Percentiles rank a stretch among this genome's conserved stretches.
Evolutionary conservation across 2,797 vertebrate species (phyloP).

Genomic region (Amniataba percoides): DNA sequence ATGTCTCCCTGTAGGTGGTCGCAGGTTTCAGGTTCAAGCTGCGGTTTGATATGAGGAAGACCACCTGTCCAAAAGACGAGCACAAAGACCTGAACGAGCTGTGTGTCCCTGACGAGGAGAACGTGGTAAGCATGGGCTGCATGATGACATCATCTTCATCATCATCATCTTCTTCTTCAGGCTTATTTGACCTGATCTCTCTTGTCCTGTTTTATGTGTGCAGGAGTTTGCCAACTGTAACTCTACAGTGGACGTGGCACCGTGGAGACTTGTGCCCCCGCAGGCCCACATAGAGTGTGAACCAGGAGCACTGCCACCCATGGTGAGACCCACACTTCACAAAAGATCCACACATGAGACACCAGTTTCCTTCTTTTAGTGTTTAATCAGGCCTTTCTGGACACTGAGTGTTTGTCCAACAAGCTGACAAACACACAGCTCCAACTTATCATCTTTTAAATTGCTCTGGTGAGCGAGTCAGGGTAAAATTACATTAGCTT

Average conservation of each 20-base stretch:
- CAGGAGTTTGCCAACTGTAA: slow-evolving; percentile 82
- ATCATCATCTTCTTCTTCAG: too few relatives aligned
- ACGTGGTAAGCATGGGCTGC: slow-evolving; percentile 62
- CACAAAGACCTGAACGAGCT: slow-evolving; percentile 82
- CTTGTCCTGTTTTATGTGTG: slow-evolving; percentile 25
- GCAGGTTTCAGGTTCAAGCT: slow-evolving; percentile 87
- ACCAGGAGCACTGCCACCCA: slow-evolving; percentile 13
- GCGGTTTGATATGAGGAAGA: slow-evolving; percentile 86
- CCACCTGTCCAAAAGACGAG: slow-evolving; percentile 87
- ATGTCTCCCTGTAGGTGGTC: slow-evolving; percentile 84
- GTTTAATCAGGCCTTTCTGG: too few relatives aligned
- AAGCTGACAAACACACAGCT: background rate
- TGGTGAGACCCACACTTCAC: slow-evolving; percentile 51
- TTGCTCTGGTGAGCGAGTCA: background rate
- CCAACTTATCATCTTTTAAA: background rate
- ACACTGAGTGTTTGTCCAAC: too few relatives aligned
- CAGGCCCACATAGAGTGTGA: slow-evolving; percentile 67
- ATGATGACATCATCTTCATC: too few relatives aligned
- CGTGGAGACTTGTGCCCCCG: slow-evolving; percentile 82
- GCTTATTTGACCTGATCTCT: background rate
- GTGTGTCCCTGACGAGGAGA: slow-evolving; percentile 74
- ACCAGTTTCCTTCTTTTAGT: background rate
- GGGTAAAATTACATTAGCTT: background rate
- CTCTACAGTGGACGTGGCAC: slow-evolving; percentile 84
- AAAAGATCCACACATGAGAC: background rate